These are phyloP conservation scores for Trichonephila inaurata DNA, from an alignment of 1,140 invertebrate species.

Conservation along the genomic window DNA sequence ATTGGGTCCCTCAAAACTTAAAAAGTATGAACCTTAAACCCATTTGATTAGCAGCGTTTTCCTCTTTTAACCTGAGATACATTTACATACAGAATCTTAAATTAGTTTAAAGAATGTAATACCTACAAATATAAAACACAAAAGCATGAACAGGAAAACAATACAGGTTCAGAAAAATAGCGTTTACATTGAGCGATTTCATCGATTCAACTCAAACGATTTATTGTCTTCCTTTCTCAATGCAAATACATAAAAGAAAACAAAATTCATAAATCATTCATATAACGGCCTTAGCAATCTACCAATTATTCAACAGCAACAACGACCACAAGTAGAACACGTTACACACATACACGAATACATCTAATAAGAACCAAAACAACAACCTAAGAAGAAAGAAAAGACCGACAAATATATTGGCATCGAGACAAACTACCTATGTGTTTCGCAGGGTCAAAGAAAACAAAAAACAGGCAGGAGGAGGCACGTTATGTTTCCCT, in stretches of 20 bases:
- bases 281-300: background rate
- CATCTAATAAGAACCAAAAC: background rate
- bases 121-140: too few species aligned
- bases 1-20: too few species aligned
- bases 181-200: too few species aligned
- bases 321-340: background rate
- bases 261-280: background rate
- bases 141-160: too few species aligned
- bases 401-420: conserved; percentile 1
- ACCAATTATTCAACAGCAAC: background rate
- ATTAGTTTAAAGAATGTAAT: too few species aligned
- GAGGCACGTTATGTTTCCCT: conserved; percentile 8
- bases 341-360: background rate
- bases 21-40: too few species aligned
- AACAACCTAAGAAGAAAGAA: background rate
- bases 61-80: too few species aligned
- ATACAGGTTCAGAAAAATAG: too few species aligned
- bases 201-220: too few species aligned
- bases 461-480: background rate
- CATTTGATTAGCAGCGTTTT: too few species aligned
- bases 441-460: background rate
- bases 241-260: background rate
- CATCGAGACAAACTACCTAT: background rate
- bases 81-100: too few species aligned
- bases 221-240: too few species aligned